Conservation (phyloP, 2,888 invertebrate genomes). For the Eristalis pertinax region DNA sequence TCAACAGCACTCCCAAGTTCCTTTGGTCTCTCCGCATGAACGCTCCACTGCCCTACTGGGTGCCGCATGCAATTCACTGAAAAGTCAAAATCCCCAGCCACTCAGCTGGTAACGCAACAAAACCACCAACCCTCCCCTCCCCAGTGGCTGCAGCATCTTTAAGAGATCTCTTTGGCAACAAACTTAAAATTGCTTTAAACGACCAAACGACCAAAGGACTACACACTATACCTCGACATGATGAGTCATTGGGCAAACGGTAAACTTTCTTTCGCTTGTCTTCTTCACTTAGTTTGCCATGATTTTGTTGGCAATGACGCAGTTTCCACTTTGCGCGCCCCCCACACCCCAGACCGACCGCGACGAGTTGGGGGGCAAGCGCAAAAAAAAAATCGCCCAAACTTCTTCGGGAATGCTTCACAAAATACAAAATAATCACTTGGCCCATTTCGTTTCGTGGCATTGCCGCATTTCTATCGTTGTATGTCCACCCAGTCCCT, state of each 20-base stretch:
- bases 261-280: slow-evolving; percentile 20
- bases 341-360: not conserved
- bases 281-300: slow-evolving; percentile 14
- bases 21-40: too few species aligned
- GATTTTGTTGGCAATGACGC: slow-evolving; percentile 24
- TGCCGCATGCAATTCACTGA: too few species aligned
- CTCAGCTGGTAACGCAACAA: not conserved
- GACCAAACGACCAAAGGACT: not conserved
- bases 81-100: not conserved
- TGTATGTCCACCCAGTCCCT: not conserved
- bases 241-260: not conserved
- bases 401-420: slow-evolving; percentile 3
- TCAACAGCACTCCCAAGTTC: too few species aligned
- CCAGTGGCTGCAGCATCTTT: not conserved
- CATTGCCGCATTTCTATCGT: not conserved
- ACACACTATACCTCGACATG: not conserved
- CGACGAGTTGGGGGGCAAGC: not conserved
- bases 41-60: too few species aligned
- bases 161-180: not conserved
- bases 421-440: slow-evolving; percentile 48
- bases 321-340: slow-evolving; percentile 10
- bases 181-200: slow-evolving; percentile 16
- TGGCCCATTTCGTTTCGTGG: slow-evolving; percentile 41
- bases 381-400: not conserved
- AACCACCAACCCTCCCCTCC: too few species aligned